Evolutionary conservation across 2,797 vertebrate genomes (phyloP), one percentile per base, ranked within the genome.

Genomic region (Spondyliosoma cantharus): DNA sequence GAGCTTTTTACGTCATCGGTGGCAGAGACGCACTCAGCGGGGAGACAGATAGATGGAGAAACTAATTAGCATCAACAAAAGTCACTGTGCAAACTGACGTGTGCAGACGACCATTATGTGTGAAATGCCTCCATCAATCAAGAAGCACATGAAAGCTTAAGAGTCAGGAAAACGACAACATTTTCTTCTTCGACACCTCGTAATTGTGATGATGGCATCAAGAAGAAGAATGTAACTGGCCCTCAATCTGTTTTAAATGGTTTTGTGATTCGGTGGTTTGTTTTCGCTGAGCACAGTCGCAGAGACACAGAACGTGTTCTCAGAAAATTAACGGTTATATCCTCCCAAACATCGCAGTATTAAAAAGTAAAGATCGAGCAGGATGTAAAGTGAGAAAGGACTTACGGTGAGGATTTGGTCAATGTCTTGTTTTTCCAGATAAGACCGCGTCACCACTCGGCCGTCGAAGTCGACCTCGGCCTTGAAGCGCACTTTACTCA

Each of bases 401-500:
- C 97, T 74, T 95, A 98, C 98, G 71, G 93, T 95, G 65, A 99
- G 95, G 84, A 99, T 95, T 93, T 97, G 96, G 83, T 99, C 98
- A 82, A 99, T 97, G 93, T 99, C 98, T 94, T 98, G 98, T 92
- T 98, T 99, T 92, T 99, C 98, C 94, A 99, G 95, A 94, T 99
- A 99, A 22, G 96, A 98, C 56, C 98, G 95, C 16, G 98, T 99
- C 90, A 99, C 97, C 90, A 99, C 97, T 52, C 97, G 95, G 52
- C 98, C 98, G 85, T 99, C 98, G 60, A 99, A 99, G 95, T 99
- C 98, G 61, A 99, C 98, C 93, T 99, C 98, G 50, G 98, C 98
- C 90, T 99, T 99, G 93, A 99, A 99, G 85, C 98, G 97, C 74
- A 99, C 97, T 96, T 98, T 98, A 91, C 96, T 97, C 92, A 99